phyloP scores from a whole-genome alignment of 1,140 invertebrate genomes.

The Anastrepha obliqua region DNA sequence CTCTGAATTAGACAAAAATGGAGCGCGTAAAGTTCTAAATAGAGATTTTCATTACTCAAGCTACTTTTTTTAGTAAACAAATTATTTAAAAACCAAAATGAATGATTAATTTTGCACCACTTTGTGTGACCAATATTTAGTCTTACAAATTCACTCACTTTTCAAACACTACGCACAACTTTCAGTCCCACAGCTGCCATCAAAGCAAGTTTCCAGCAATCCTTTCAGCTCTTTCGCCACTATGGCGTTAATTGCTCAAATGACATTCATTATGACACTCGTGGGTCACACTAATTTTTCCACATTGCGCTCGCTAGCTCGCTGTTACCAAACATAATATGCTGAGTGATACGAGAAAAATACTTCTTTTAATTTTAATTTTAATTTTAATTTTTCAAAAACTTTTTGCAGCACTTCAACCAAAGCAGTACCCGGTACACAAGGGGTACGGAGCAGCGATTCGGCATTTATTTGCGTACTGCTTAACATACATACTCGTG shows the following conservation, averaged over 20 bases:
- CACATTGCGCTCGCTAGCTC: background rate
- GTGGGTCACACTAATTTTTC: constrained; percentile 47
- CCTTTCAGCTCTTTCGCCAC: background rate
- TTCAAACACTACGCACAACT: too few relatives aligned
- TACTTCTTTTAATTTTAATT: constrained; percentile 36
- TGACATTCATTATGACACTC: constrained; percentile 60
- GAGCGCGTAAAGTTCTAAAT: too few relatives aligned
- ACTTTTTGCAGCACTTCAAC: background rate
- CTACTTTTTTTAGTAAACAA: too few relatives aligned
- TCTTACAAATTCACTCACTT: too few relatives aligned
- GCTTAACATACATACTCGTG: background rate
- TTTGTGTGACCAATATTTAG: too few relatives aligned
- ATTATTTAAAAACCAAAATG: too few relatives aligned
- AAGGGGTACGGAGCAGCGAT: background rate
- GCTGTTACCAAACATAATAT: background rate
- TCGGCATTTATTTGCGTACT: constrained; percentile 10
- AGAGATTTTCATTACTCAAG: too few relatives aligned
- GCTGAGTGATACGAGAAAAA: background rate
- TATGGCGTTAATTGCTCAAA: constrained; percentile 61
- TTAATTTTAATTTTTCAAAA: background rate
- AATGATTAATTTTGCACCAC: too few relatives aligned
- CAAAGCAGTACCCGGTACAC: background rate
- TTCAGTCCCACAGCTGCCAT: background rate
- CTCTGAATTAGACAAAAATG: too few relatives aligned
- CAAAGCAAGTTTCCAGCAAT: background rate